Percentiles rank a stretch among this genome's conserved stretches.
Conservation (phyloP, 2,113 vertebrate genomes). For the Oncorhynchus mykiss region DNA sequence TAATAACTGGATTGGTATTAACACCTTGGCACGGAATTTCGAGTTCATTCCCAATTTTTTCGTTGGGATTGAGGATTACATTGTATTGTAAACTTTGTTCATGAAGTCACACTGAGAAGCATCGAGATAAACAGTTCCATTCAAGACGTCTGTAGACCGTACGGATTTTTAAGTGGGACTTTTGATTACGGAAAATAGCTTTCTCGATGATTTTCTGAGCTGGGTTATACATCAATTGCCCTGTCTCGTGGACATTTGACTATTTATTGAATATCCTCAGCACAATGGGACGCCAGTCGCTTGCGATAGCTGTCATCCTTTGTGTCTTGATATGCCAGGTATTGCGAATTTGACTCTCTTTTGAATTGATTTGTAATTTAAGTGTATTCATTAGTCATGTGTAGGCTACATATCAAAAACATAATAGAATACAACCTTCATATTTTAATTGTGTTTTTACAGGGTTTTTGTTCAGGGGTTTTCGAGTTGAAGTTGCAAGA, state of each 20-base stretch:
- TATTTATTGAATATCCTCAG: slow-evolving; percentile 67
- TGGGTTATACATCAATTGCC: slow-evolving; percentile 43
- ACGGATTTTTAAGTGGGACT: slow-evolving; percentile 35
- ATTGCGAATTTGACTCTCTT: slow-evolving; percentile 20
- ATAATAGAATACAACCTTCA: neutral
- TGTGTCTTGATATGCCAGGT: slow-evolving; percentile 89
- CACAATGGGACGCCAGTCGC: slow-evolving; percentile 86
- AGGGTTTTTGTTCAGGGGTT: slow-evolving; percentile 92
- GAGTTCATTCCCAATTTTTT: slow-evolving; percentile 30
- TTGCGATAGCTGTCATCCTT: slow-evolving; percentile 80
- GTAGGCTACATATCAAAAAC: neutral
- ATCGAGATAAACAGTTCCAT: too few species aligned
- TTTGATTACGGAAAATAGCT: slow-evolving; percentile 57
- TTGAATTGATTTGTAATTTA: slow-evolving; percentile 8
- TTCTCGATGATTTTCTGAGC: slow-evolving; percentile 75
- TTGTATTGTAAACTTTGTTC: slow-evolving; percentile 48
- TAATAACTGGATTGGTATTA: slow-evolving; percentile 77
- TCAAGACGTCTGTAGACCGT: slow-evolving; percentile 38
- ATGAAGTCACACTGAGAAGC: slow-evolving; percentile 37
- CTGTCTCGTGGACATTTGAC: slow-evolving; percentile 59
- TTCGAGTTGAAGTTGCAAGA: slow-evolving; percentile 98
- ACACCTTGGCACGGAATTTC: slow-evolving; percentile 75
- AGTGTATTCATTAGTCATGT: neutral
- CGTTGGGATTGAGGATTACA: slow-evolving; percentile 73
- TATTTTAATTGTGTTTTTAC: slow-evolving; percentile 23